These are phyloP conservation scores for Amphipoea lucens DNA, from an alignment of 2,888 invertebrate genomes.

Conservation along the genomic window DNA sequence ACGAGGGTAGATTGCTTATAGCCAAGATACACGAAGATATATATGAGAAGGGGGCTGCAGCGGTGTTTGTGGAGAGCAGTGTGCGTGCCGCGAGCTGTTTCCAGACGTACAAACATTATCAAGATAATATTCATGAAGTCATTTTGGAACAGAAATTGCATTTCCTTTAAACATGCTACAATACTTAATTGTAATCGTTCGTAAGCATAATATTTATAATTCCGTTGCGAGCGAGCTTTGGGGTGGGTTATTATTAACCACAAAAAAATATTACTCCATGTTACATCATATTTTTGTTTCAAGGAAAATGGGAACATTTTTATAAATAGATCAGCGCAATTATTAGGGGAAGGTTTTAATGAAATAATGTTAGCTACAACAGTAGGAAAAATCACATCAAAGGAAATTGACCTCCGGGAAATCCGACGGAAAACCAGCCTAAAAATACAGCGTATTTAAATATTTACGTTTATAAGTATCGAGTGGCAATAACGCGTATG, in stretches of 20 bases:
- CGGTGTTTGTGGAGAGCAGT: slow-evolving; percentile 27
- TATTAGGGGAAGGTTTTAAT: slow-evolving; percentile 1
- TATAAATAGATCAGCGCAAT: slow-evolving; percentile 7
- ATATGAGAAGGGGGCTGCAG: slow-evolving; percentile 65
- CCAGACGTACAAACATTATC: slow-evolving; percentile 36
- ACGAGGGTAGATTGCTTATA: slow-evolving; percentile 75
- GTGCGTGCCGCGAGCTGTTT: slow-evolving; percentile 55
- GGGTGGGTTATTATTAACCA: slow-evolving; percentile 32
- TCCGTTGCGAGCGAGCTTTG: not conserved
- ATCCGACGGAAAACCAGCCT: slow-evolving; percentile 37
- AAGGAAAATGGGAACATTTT: not conserved
- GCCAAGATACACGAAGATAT: slow-evolving; percentile 69
- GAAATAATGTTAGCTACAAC: not conserved
- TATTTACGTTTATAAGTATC: slow-evolving; percentile 61
- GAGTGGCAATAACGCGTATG: slow-evolving; percentile 75
- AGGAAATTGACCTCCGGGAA: slow-evolving; percentile 27
- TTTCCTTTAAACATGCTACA: slow-evolving; percentile 41
- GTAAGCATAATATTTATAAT: slow-evolving; percentile 6
- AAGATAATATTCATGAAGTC: slow-evolving; percentile 50
- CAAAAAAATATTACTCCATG: slow-evolving; percentile 4
- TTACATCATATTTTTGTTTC: slow-evolving; percentile 11
- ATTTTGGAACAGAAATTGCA: slow-evolving; percentile 49
- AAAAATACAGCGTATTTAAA: slow-evolving; percentile 52
- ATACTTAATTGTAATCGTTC: slow-evolving; percentile 15
- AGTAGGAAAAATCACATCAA: not conserved